These are phyloP conservation scores for Drosophila mimica DNA, from an alignment of 2,888 invertebrate genomes.

Conservation along the genomic window DNA sequence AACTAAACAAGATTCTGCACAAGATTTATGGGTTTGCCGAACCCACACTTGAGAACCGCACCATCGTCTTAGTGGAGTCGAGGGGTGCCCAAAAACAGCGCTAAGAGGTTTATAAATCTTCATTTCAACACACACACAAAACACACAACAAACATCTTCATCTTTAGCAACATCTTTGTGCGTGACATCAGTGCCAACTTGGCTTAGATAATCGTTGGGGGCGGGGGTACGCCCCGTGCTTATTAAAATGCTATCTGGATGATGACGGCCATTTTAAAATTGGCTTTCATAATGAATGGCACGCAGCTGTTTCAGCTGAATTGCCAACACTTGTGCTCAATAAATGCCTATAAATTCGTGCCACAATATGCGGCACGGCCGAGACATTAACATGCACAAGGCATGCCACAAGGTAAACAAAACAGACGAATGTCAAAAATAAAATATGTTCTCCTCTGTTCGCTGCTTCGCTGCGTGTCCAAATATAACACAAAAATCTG, in stretches of 20 bases:
- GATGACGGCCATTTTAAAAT: constrained; percentile 48
- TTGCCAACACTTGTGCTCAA: constrained; percentile 71
- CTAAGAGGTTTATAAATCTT: constrained; percentile 72
- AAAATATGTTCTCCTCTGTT: constrained; percentile 46
- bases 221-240: constrained; percentile 44
- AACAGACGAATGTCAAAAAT: constrained; percentile 59
- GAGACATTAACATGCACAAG: constrained; percentile 63
- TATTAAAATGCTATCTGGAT: constrained; percentile 69
- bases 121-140: constrained; percentile 51
- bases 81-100: constrained; percentile 34
- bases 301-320: constrained; percentile 64
- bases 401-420: constrained; percentile 38
- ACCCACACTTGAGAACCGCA: constrained; percentile 41
- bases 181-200: constrained; percentile 45
- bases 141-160: constrained; percentile 5
- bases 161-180: constrained; percentile 21
- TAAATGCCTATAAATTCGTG: constrained; percentile 65
- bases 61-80: neutral
- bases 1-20: constrained; percentile 76
- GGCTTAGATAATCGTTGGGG: constrained; percentile 10
- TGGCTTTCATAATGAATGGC: constrained; percentile 43
- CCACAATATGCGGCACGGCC: constrained; percentile 21
- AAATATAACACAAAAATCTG: constrained; percentile 55
- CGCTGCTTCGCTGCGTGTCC: constrained; percentile 12
- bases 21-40: constrained; percentile 79